A percentile compares a stretch with the other conserved stretches of the same genome.
Evolutionary conservation across 1,140 invertebrate genomes (phyloP).

Genomic region (Sinella curviseta): DNA sequence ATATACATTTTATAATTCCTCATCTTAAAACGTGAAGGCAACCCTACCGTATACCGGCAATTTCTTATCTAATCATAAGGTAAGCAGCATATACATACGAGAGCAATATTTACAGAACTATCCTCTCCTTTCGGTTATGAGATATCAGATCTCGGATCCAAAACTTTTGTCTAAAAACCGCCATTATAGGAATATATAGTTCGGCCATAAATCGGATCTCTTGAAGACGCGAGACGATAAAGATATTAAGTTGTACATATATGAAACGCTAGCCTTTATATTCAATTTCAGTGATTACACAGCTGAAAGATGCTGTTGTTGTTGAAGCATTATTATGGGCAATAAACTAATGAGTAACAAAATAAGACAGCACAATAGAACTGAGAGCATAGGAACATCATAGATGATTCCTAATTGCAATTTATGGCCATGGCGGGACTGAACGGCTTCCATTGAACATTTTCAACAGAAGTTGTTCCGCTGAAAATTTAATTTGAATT

Average conservation of each 20-base stretch:
- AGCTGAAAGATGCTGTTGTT: not conserved
- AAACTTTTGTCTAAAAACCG: no score
- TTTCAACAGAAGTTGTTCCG: conserved; percentile 25
- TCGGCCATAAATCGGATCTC: not conserved
- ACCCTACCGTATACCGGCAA: no score
- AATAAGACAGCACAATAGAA: conserved; percentile 21
- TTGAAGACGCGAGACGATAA: not conserved
- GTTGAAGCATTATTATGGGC: conserved; percentile 19
- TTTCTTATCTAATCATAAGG: no score
- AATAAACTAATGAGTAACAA: conserved; percentile 25
- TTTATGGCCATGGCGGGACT: not conserved
- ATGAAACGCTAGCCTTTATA: conserved; percentile 3
- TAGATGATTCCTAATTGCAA: conserved; percentile 19
- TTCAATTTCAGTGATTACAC: not conserved
- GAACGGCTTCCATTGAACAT: conserved; percentile 22
- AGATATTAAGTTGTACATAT: not conserved
- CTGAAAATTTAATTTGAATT: conserved; percentile 28
- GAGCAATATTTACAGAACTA: no score
- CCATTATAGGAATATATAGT: not conserved
- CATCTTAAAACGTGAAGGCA: no score
- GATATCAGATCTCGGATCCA: no score
- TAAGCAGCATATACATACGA: no score
- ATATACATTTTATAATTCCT: no score
- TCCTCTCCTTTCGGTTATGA: no score
- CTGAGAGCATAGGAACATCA: not conserved